A percentile compares a stretch with the other conserved stretches of the same genome.
These are phyloP conservation scores for Pilophorus perplexus DNA, from an alignment of 2,888 invertebrate species.

Conservation along the genomic window DNA sequence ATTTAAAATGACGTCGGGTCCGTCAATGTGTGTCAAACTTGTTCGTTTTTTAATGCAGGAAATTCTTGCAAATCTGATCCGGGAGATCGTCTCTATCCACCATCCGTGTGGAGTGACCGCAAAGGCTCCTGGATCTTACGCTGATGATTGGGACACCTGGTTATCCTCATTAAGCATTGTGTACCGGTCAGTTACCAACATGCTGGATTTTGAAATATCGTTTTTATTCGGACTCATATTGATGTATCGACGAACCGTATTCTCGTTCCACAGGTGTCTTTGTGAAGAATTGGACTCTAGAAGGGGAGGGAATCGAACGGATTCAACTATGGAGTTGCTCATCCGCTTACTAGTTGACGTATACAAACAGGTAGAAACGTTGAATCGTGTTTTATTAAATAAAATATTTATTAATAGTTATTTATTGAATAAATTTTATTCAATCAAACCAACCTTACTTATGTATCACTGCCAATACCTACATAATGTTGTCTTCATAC, in stretches of 20 bases:
- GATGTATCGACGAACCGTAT: too few relatives aligned
- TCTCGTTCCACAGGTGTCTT: too few relatives aligned
- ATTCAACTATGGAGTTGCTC: slow-evolving; percentile 5
- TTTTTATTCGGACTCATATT: too few relatives aligned
- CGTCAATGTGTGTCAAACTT: too few relatives aligned
- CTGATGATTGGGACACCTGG: slow-evolving; percentile 55
- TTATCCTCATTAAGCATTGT: slow-evolving; percentile 44
- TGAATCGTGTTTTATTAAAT: too few relatives aligned
- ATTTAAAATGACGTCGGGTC: too few relatives aligned
- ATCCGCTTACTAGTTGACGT: slow-evolving; percentile 12
- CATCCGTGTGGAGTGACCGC: slow-evolving; percentile 55
- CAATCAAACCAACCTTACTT: too few relatives aligned
- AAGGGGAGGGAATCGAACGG: slow-evolving; percentile 3
- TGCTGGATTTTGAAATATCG: too few relatives aligned
- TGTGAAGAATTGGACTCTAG: slow-evolving; percentile 33
- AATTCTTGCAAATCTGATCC: slow-evolving; percentile 28
- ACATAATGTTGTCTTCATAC: too few relatives aligned
- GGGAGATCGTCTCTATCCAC: slow-evolving; percentile 56
- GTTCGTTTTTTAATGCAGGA: slow-evolving; percentile 15
- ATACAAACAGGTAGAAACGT: slow-evolving; percentile 26
- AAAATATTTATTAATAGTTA: too few relatives aligned
- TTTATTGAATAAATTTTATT: too few relatives aligned
- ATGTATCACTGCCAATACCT: too few relatives aligned
- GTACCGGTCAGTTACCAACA: slow-evolving; percentile 11
- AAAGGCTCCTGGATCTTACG: slow-evolving; percentile 52